Evolutionary conservation across 2,888 invertebrate genomes (phyloP).

Genomic region (Drosophila seclusa): DNA sequence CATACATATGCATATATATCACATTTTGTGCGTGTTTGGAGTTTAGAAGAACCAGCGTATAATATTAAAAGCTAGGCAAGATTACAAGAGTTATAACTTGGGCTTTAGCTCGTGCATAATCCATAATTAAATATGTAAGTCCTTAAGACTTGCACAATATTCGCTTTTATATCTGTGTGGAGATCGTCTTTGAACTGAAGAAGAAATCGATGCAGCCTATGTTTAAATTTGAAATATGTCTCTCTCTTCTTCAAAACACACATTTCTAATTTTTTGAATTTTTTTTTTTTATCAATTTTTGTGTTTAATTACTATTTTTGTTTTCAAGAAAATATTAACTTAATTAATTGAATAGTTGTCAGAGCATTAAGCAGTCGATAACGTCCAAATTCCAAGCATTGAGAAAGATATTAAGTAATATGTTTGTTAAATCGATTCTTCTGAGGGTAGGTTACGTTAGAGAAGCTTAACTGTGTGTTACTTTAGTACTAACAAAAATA

Average conservation of each 20-base stretch:
- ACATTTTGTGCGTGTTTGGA: constrained; percentile 13
- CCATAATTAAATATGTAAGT: constrained; percentile 3
- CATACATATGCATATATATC: not conserved
- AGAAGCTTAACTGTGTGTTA: not conserved
- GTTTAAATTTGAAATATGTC: not conserved
- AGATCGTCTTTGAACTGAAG: not conserved
- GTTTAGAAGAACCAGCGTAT: constrained; percentile 3
- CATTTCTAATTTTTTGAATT: not conserved
- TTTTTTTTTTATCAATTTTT: not conserved
- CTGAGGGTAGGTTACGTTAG: not conserved
- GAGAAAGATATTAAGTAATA: not conserved
- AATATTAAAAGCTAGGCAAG: constrained; percentile 13
- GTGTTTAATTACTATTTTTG: not conserved
- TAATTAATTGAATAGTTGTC: not conserved
- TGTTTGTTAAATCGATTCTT: not conserved
- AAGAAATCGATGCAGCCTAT: not conserved
- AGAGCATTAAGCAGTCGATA: not conserved
- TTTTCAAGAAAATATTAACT: not conserved
- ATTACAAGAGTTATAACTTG: not conserved
- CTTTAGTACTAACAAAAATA: not conserved
- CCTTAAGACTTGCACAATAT: not conserved
- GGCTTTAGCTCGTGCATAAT: not conserved
- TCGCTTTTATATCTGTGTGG: not conserved
- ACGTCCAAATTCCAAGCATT: not conserved
- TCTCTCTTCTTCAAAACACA: not conserved